Percentiles rank a stretch among this genome's conserved stretches.
Conservation (phyloP, 2,797 vertebrate species). For the Loriculus beryllinus region DNA sequence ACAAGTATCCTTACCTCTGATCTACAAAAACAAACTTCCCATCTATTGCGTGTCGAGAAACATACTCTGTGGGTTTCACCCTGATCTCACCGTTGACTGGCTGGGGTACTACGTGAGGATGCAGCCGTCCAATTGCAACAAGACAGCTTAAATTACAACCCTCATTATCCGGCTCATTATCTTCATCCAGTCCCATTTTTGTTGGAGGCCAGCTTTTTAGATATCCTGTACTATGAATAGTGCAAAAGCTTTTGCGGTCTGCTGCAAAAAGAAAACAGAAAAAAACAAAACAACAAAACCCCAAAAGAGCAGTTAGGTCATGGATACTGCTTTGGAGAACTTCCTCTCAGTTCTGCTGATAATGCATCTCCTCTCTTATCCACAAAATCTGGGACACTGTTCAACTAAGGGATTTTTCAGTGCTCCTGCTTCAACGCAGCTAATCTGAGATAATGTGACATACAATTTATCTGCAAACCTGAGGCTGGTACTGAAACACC, state of each 20-base stretch:
- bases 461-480: not conserved
- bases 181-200: slow-evolving; percentile 96
- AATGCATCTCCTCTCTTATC: not conserved
- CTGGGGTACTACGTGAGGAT: slow-evolving; percentile 91
- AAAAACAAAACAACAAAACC: not conserved
- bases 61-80: slow-evolving; percentile 95
- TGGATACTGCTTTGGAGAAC: not conserved
- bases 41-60: slow-evolving; percentile 95
- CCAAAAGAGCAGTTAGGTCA: not conserved
- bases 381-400: not conserved
- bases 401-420: not conserved
- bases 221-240: slow-evolving; percentile 98
- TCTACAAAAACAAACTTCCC: slow-evolving; percentile 99
- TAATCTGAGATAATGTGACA: not conserved
- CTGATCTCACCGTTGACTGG: slow-evolving; percentile 90
- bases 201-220: slow-evolving; percentile 98
- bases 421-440: not conserved
- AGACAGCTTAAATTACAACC: slow-evolving; percentile 98
- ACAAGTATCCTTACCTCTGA: slow-evolving; percentile 86
- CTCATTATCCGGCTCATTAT: slow-evolving; percentile 94
- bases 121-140: slow-evolving; percentile 94
- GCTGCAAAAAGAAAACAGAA: slow-evolving; percentile 71
- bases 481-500: not conserved
- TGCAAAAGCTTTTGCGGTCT: slow-evolving; percentile 99
- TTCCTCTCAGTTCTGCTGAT: not conserved